Conservation (phyloP, 2,888 invertebrate species). For the Balanococcus diminutus region DNA sequence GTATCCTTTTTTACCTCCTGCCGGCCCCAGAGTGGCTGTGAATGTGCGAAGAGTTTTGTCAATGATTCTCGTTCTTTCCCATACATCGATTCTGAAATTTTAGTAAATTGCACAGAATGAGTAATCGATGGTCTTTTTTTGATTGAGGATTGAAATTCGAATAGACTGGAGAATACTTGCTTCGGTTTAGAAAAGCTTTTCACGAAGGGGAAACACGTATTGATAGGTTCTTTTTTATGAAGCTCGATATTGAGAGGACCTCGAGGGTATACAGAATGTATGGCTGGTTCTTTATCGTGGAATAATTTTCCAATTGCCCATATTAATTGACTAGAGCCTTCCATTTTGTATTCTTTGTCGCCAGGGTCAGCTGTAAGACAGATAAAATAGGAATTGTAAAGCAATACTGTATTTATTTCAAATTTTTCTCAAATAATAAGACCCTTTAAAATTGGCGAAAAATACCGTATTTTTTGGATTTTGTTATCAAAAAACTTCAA, state of each 20-base stretch:
- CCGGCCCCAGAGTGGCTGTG: slow-evolving; percentile 80
- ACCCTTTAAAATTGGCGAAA: too few relatives aligned
- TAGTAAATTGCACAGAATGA: background rate
- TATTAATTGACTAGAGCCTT: slow-evolving; percentile 70
- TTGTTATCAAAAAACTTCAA: too few relatives aligned
- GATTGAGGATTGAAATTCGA: background rate
- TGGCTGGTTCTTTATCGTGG: slow-evolving; percentile 77
- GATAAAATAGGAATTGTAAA: background rate
- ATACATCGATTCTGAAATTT: slow-evolving; percentile 63
- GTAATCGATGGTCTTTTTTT: background rate
- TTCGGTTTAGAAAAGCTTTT: slow-evolving; percentile 52
- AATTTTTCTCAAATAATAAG: too few relatives aligned
- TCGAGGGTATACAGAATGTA: slow-evolving; percentile 81
- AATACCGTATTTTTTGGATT: too few relatives aligned
- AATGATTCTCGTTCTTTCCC: slow-evolving; percentile 65
- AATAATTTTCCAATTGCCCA: slow-evolving; percentile 87
- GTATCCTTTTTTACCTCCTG: slow-evolving; percentile 80
- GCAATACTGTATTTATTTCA: too few relatives aligned
- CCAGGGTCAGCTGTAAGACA: slow-evolving; percentile 72
- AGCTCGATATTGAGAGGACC: slow-evolving; percentile 72
- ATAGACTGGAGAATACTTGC: slow-evolving; percentile 15
- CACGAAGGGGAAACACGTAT: slow-evolving; percentile 76
- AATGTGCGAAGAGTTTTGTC: slow-evolving; percentile 75
- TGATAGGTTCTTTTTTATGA: slow-evolving; percentile 67
- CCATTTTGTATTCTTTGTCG: slow-evolving; percentile 74